Percentiles rank a stretch among this genome's conserved stretches.
phyloP scores from a whole-genome alignment of 2,888 invertebrate species.

The Atethmia centrago region DNA sequence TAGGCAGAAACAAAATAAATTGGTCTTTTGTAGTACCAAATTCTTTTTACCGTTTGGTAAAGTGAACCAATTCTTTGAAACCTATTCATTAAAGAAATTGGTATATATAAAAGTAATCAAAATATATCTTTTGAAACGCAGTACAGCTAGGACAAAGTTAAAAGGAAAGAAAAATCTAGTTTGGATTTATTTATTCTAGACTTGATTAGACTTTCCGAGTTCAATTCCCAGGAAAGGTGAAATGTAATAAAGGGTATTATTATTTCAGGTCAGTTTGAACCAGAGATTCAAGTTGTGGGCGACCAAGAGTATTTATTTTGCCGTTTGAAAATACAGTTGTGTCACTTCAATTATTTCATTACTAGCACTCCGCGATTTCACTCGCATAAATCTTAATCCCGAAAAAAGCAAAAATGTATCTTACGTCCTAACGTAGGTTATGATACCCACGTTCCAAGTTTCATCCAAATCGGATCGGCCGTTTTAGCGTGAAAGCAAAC shows the following conservation, averaged over 20 bases:
- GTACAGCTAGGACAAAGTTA: not conserved
- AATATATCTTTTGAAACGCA: not conserved
- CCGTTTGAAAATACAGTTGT: constrained; percentile 12
- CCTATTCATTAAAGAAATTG: not conserved
- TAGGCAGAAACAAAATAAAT: not conserved
- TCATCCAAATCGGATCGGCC: too few species aligned
- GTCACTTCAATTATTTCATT: not conserved
- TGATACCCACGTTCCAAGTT: too few species aligned
- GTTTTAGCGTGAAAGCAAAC: too few species aligned
- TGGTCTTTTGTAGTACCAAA: not conserved
- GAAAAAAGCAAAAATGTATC: too few species aligned
- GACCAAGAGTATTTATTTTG: constrained; percentile 15
- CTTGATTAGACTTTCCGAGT: constrained; percentile 32
- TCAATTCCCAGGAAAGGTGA: constrained; percentile 26
- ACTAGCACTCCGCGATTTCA: too few species aligned
- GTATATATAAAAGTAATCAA: constrained; percentile 10
- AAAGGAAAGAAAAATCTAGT: constrained; percentile 26
- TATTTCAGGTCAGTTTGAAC: constrained; percentile 29
- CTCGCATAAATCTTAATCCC: too few species aligned
- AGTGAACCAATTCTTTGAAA: not conserved
- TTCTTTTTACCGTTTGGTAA: not conserved
- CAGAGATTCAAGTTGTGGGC: not conserved
- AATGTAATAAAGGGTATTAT: constrained; percentile 39
- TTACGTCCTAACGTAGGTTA: too few species aligned
- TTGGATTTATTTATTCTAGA: constrained; percentile 32